phyloP scores from a whole-genome alignment of 1,140 invertebrate species.

The Panulirus ornatus region DNA sequence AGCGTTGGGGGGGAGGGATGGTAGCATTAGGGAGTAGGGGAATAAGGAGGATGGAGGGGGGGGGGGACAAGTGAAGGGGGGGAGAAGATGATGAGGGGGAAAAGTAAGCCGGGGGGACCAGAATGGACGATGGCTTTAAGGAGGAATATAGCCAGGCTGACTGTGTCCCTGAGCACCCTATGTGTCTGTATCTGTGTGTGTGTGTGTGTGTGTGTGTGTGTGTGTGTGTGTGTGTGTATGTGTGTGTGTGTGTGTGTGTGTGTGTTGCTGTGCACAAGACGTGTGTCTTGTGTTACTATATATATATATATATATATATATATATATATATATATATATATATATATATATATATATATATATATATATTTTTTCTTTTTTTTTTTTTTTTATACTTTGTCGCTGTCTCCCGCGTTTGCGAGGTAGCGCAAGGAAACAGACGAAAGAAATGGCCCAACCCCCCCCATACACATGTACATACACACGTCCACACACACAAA shows the following conservation, averaged over 20 bases:
- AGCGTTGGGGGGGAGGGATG: background rate
- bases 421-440: too few relatives aligned
- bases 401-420: too few relatives aligned
- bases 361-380: too few relatives aligned
- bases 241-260: conserved; percentile 12
- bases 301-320: conserved; percentile 11
- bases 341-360: too few relatives aligned
- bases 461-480: too few relatives aligned
- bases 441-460: too few relatives aligned
- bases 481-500: too few relatives aligned
- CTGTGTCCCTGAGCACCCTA: background rate
- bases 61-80: background rate
- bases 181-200: conserved; percentile 14
- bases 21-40: background rate
- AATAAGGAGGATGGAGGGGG: background rate
- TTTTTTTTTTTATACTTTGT: too few relatives aligned
- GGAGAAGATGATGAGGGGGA: background rate
- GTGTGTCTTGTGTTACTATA: background rate
- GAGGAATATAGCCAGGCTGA: background rate
- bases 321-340: too few relatives aligned
- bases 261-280: background rate
- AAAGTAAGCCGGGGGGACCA: background rate
- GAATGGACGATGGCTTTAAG: background rate
- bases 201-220: conserved; percentile 42
- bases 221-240: conserved; percentile 18